phyloP scores from a whole-genome alignment of 2,888 invertebrate genomes.

The Yponomeuta plumbellus region DNA sequence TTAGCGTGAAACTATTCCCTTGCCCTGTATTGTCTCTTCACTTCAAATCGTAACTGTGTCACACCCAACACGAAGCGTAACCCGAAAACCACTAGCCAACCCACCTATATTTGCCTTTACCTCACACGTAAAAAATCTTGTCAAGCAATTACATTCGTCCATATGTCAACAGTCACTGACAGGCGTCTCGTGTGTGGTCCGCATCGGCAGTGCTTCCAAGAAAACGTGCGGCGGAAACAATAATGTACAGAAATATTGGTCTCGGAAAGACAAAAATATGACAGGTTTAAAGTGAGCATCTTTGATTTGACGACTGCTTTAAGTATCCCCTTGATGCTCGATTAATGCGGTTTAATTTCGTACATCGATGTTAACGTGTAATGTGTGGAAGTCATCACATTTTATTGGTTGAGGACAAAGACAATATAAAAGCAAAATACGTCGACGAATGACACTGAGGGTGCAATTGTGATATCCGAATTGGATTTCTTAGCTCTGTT shows the following conservation, averaged over 20 bases:
- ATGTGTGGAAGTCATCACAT: not conserved
- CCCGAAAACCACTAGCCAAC: not conserved
- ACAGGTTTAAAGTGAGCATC: conserved; percentile 11
- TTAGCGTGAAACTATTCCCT: not conserved
- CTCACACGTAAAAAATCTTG: conserved; percentile 11
- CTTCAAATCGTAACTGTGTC: not conserved
- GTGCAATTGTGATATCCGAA: too few relatives aligned
- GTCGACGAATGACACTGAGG: too few relatives aligned
- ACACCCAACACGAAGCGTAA: not conserved
- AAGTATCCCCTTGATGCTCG: conserved; percentile 6
- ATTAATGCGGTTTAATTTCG: conserved; percentile 10
- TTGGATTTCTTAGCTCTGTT: too few relatives aligned
- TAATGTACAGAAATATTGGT: conserved; percentile 16
- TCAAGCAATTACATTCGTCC: conserved; percentile 18
- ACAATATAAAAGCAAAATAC: too few relatives aligned
- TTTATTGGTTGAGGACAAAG: too few relatives aligned
- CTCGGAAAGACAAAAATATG: conserved; percentile 12
- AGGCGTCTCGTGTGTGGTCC: conserved; percentile 13
- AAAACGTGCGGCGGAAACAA: conserved; percentile 13
- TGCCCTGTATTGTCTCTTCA: not conserved
- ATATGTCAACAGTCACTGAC: conserved; percentile 26
- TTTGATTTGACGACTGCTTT: conserved; percentile 13
- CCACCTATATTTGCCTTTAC: conserved; percentile 14
- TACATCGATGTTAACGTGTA: not conserved
- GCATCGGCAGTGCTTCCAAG: conserved; percentile 9